Evolutionary conservation across 92 coral and sea anemone species (phyloP).

Genomic region (Plumapathes pennacea): DNA sequence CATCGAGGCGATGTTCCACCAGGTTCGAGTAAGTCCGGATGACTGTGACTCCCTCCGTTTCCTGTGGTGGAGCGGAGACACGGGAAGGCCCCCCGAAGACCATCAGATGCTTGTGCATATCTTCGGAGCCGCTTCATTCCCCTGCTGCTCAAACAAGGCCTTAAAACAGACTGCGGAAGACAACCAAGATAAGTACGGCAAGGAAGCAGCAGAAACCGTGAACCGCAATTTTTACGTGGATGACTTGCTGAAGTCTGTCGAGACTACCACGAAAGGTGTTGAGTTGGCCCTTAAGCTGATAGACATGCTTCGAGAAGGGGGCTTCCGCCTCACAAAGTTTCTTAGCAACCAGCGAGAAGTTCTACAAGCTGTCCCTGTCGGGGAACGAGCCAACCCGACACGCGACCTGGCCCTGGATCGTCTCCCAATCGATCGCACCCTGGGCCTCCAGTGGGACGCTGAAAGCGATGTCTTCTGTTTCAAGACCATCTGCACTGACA

Average conservation of each 20-base stretch:
- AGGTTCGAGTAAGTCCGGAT: constrained; percentile 15
- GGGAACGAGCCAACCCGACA: constrained; percentile 8
- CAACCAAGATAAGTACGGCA: constrained; percentile 35
- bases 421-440: constrained; percentile 7
- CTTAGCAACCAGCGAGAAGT: constrained; percentile 35
- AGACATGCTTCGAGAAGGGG: constrained; percentile 25
- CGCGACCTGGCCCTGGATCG: constrained; percentile 12
- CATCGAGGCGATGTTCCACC: constrained; percentile 43
- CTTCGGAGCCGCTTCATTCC: constrained; percentile 51
- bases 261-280: constrained; percentile 11
- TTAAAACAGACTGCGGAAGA: constrained; percentile 40
- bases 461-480: constrained; percentile 18
- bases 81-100: constrained; percentile 14
- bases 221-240: constrained; percentile 39
- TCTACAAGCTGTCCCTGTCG: constrained; percentile 1
- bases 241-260: constrained; percentile 39
- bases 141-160: constrained; percentile 49
- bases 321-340: constrained; percentile 46
- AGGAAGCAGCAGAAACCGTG: constrained; percentile 17
- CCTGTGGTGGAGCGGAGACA: constrained; percentile 42
- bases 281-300: constrained; percentile 31
- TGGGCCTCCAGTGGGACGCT: constrained; percentile 20
- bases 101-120: constrained; percentile 44
- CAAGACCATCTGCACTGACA: neutral
- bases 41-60: constrained; percentile 50